Evolutionary conservation across 2,797 vertebrate species (phyloP), one percentile per base, ranked within the genome.

Genomic region (Pangasius macronema): DNA sequence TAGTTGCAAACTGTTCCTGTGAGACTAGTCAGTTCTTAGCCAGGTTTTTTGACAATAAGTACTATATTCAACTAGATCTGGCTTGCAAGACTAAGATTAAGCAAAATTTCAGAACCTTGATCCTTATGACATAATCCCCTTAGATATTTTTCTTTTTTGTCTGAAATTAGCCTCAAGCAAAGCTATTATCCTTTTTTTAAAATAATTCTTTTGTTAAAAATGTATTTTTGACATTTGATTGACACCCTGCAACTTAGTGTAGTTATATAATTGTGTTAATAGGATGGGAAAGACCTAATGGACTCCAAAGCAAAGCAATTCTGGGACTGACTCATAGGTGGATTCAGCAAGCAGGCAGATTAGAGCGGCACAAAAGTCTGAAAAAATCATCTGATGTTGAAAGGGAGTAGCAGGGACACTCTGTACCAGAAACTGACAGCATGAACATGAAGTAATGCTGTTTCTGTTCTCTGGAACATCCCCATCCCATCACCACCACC

Each of bases 211-310:
- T 27, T 24, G 24, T 67, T 80, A 49, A 70, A 79, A 68, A 51
- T 33, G 0, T 73, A 30, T 36, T 11, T 33, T 51, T 51, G 75
- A 33, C 51, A 79, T 33, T 24, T 59, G 85, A 86, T 49, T 42
- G 86, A 75, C 61, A 51, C 68, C 7, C 68, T 39, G 57, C 30
- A 42, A 30, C 22, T 27, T 42, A 27, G 53, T 22, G 0, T 11
- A 51, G 9, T 61, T 81, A 82, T 36, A 63, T 39, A 72, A 73
- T 82, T 87, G 80, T 67, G 68, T 65, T 76, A 82, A 87, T 75
- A 61, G 42, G 7, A 39, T 7, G 18, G 65, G 24, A 53, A 65
- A 24, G 36, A 59, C 53, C 30, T 81, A 33, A 55, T 79, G 75
- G 51, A 55, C 24, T 76, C 11, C 2, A n/a, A 76, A 51, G 42